Percentiles rank a stretch among this genome's conserved stretches.
These are phyloP conservation scores for Unio pictorum DNA, from an alignment of 2,888 invertebrate species.

Conservation along the genomic window DNA sequence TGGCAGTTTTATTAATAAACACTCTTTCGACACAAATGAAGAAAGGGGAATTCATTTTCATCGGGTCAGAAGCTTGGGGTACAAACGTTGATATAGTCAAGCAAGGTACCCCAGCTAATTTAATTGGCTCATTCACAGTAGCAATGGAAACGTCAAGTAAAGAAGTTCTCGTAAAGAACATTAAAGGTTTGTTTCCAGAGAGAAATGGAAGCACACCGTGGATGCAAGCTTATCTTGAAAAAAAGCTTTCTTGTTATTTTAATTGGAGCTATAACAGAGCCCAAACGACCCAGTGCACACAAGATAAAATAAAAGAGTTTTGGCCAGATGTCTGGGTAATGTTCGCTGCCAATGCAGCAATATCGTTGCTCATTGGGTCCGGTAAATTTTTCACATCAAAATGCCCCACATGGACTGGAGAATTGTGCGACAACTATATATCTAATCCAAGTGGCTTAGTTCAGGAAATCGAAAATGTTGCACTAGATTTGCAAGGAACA, in stretches of 20 bases:
- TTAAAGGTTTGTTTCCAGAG: not conserved
- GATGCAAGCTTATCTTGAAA: constrained; percentile 7
- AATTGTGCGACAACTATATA: constrained; percentile 9
- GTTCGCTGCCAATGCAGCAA: constrained; percentile 13
- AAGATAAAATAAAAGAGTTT: not conserved
- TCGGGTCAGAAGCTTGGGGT: constrained; percentile 36
- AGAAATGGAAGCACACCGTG: constrained; percentile 7
- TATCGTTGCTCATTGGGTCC: constrained; percentile 11
- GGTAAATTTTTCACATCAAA: constrained; percentile 7
- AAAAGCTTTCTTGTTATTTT: constrained; percentile 10
- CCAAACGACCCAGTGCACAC: too few relatives aligned
- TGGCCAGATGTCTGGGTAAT: constrained; percentile 12
- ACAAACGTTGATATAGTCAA: constrained; percentile 8
- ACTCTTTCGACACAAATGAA: constrained; percentile 9
- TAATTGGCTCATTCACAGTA: constrained; percentile 23
- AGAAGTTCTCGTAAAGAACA: constrained; percentile 4
- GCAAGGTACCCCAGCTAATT: constrained; percentile 6
- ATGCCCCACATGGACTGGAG: constrained; percentile 6
- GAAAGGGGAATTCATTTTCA: constrained; percentile 31
- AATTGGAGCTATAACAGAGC: constrained; percentile 12
- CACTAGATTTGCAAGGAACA: constrained; percentile 6
- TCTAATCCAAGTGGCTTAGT: not conserved
- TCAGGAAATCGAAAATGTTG: constrained; percentile 1
- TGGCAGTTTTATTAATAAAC: constrained; percentile 5
- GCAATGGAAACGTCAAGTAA: constrained; percentile 9